Evolutionary conservation across 2,797 vertebrate genomes (phyloP).

Genomic region (Oceanodroma leucorhoa): DNA sequence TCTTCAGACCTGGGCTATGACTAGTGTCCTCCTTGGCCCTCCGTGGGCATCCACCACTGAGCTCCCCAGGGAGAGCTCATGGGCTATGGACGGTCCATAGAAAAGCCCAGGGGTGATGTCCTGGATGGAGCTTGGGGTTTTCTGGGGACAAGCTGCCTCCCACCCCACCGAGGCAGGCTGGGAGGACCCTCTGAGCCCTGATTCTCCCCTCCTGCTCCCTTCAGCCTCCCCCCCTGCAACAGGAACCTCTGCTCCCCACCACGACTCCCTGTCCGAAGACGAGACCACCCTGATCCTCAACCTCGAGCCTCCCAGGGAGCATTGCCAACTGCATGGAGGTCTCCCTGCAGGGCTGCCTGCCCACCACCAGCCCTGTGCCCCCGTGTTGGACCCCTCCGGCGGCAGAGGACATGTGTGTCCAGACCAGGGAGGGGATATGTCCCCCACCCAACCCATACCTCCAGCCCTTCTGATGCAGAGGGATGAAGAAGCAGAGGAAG

Average conservation of each 20-base stretch:
- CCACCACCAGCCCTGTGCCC: neutral
- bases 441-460: neutral
- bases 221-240: neutral
- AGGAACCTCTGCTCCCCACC: neutral
- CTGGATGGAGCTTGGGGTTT: neutral
- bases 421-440: neutral
- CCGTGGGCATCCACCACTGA: neutral
- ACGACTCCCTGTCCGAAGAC: fast-evolving
- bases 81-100: neutral
- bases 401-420: neutral
- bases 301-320: neutral
- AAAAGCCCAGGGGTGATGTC: neutral
- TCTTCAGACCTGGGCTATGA: neutral
- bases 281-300: neutral
- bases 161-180: neutral
- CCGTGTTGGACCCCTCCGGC: fast-evolving
- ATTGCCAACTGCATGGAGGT: neutral
- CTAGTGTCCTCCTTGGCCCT: neutral
- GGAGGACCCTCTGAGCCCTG: neutral
- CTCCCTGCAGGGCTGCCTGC: fast-evolving
- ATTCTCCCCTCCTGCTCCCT: neutral
- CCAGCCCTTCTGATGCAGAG: neutral
- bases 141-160: neutral
- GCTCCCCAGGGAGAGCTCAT: neutral
- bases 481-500: neutral